These are phyloP conservation scores for Lutjanus argentimaculatus DNA, from an alignment of 2,797 vertebrate species.

Conservation along the genomic window DNA sequence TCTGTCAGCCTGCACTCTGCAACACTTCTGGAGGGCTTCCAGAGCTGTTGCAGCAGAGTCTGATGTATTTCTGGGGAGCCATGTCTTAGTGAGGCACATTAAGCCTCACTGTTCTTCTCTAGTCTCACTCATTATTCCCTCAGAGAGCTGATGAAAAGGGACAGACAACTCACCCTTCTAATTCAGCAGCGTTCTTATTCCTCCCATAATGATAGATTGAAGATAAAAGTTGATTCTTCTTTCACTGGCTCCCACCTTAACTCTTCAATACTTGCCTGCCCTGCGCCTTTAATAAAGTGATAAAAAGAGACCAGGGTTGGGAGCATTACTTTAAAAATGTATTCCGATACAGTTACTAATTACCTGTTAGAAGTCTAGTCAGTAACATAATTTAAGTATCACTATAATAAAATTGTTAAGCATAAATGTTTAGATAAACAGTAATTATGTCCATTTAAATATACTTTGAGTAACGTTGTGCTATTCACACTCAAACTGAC, in stretches of 20 bases:
- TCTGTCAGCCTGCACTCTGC: slow-evolving; percentile 56
- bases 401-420: too few relatives aligned
- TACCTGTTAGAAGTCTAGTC: too few relatives aligned
- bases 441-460: too few relatives aligned
- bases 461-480: too few relatives aligned
- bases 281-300: slow-evolving; percentile 36
- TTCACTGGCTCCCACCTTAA: slow-evolving; percentile 41
- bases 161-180: slow-evolving; percentile 31
- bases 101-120: slow-evolving; percentile 40
- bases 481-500: too few relatives aligned
- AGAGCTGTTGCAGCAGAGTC: slow-evolving; percentile 40
- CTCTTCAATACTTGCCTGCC: slow-evolving; percentile 6
- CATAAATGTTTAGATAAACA: too few relatives aligned
- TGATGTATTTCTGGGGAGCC: slow-evolving; percentile 55
- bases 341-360: too few relatives aligned
- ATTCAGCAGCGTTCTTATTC: slow-evolving; percentile 24
- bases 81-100: slow-evolving; percentile 37
- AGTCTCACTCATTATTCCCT: slow-evolving; percentile 57
- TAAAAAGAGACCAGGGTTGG: slow-evolving; percentile 9
- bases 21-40: slow-evolving; percentile 54
- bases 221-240: slow-evolving; percentile 39
- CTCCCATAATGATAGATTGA: slow-evolving; percentile 19
- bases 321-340: too few relatives aligned
- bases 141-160: slow-evolving; percentile 17
- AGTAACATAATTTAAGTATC: too few relatives aligned